Evolutionary conservation across 2,888 invertebrate species (phyloP), one percentile per base, ranked within the genome.

Genomic region (Beris morrisii): DNA sequence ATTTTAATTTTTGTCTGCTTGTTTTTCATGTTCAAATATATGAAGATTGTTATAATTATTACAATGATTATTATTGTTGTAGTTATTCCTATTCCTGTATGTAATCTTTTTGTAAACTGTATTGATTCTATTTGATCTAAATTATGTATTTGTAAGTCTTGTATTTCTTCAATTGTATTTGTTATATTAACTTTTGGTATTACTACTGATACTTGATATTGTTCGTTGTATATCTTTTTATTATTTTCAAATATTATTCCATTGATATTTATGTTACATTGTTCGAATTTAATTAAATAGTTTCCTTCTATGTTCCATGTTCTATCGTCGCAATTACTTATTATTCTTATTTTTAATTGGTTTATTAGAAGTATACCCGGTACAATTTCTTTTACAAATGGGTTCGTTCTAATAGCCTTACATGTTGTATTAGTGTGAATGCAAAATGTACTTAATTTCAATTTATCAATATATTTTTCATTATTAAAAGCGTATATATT

Each of bases 281-380:
- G 9, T 44, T 44, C 44, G n/a, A 44, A 44, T 44, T 44, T 44
- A 44, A 44, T 44, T n/a, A 44, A 44, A n/a, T 44, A 44, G n/a
- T 44, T 44, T 44, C 44, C 44, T 44, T 44, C 3, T 44, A 44
- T 44, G 9, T 44, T 44, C 44, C 44, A 44, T 44, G 9, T 44
- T 44, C 44, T 44, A 9, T 44, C 44, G n/a, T 44, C 44, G n/a
- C 44, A 44, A 44, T 9, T 44, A 44, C 44, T 44, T 44, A 12
- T 44, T 12, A 44, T n/a, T 44, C n/a, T 44, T 12, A 44, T n/a
- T 12, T 44, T n/a, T 44, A 44, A 44, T 44, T 44, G 44, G n/a
- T 44, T 44, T 44, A 44, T n/a, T 44, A 44, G n/a, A 12, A 44
- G 11, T n/a, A 44, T 44, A 12, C 44, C 44, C n/a, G 44, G 44